Evolutionary conservation across 2,888 invertebrate genomes (phyloP).

Genomic region (Parthenolecanium corni): DNA sequence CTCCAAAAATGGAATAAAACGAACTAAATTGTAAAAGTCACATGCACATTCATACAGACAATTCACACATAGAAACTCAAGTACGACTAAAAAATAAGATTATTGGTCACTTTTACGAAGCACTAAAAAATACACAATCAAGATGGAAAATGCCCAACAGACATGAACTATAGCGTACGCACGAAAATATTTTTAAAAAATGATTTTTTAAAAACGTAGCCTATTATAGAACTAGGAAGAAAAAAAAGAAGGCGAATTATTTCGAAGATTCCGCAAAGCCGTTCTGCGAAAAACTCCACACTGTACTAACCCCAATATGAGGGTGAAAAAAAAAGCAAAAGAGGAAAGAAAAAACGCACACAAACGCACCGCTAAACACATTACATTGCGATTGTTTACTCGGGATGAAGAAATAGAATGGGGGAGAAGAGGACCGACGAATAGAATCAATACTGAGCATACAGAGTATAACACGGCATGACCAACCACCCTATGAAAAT

Average conservation of each 20-base stretch:
- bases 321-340: neutral
- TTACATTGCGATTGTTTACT: conserved; percentile 25
- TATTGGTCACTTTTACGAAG: neutral
- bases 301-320: conserved; percentile 2
- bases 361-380: conserved; percentile 18
- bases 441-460: conserved; percentile 19
- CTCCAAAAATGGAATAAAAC: neutral
- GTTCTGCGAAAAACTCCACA: conserved; percentile 19
- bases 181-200: neutral
- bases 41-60: neutral
- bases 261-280: conserved; percentile 22
- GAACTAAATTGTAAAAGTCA: neutral
- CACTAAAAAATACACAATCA: neutral
- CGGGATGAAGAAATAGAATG: conserved; percentile 3
- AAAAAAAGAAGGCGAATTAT: neutral
- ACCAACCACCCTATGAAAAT: neutral
- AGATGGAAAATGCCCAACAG: neutral
- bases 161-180: no score
- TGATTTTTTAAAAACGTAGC: conserved; percentile 15
- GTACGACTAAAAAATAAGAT: neutral
- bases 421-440: conserved; percentile 1
- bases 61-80: neutral
- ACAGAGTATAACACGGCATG: neutral
- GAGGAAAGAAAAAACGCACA: conserved; percentile 7
- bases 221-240: neutral